These are phyloP conservation scores for Aphelenchoides bicaudatus DNA, from an alignment of 2,888 invertebrate species.

Conservation along the genomic window DNA sequence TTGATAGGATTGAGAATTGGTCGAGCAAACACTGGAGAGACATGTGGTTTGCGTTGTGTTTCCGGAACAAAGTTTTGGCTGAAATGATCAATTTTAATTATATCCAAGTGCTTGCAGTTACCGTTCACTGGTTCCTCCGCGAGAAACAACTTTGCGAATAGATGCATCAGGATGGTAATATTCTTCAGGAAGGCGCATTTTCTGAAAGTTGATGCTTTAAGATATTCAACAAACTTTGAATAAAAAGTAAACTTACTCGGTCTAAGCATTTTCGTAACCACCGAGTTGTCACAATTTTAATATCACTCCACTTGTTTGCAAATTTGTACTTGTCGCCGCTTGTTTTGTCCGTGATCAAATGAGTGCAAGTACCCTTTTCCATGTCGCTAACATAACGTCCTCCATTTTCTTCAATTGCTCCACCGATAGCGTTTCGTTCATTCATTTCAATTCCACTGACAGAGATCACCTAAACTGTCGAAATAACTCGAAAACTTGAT, in stretches of 20 bases:
- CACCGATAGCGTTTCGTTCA: constrained; percentile 30
- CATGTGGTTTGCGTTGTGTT: too few species aligned
- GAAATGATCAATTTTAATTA: too few species aligned
- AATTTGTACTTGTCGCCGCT: constrained; percentile 36
- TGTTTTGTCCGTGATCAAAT: constrained; percentile 37
- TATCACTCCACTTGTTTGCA: constrained; percentile 38
- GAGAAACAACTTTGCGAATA: too few species aligned
- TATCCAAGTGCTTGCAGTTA: too few species aligned
- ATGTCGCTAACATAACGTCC: constrained; percentile 34
- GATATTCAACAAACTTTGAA: too few species aligned
- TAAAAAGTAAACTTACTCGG: constrained; percentile 12
- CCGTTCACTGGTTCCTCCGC: too few species aligned
- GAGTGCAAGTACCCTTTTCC: constrained; percentile 32
- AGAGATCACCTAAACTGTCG: constrained; percentile 32
- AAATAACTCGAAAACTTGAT: constrained; percentile 1
- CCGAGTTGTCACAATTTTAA: constrained; percentile 35
- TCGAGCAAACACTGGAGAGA: too few species aligned
- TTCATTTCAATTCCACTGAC: constrained; percentile 30
- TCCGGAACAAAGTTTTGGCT: too few species aligned
- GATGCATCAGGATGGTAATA: neutral
- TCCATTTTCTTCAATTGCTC: constrained; percentile 37
- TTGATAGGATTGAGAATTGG: too few species aligned
- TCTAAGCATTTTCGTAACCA: constrained; percentile 41
- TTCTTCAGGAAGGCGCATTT: neutral
- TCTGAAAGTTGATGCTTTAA: neutral